phyloP scores from a whole-genome alignment of 2,888 invertebrate genomes.

The Xestia ashworthii region DNA sequence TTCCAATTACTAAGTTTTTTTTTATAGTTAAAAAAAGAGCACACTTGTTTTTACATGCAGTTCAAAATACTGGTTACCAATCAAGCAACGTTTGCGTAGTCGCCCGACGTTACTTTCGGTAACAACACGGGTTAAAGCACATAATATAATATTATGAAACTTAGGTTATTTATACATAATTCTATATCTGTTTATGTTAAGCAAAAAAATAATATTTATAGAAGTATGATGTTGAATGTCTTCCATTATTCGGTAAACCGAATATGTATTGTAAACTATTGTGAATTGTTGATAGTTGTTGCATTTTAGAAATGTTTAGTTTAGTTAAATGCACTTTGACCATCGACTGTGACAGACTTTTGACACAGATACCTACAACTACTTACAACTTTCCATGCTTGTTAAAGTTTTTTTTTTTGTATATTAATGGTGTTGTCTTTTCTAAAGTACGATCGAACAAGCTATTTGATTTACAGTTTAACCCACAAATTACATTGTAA shows the following conservation, averaged over 20 bases:
- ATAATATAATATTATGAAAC: neutral
- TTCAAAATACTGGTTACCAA: slow-evolving; percentile 4
- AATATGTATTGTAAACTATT: slow-evolving; percentile 27
- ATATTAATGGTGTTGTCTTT: neutral
- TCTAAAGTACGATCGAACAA: no score
- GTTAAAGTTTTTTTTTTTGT: neutral
- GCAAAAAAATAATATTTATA: neutral
- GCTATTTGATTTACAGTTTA: no score
- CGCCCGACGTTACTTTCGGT: neutral
- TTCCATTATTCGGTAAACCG: slow-evolving; percentile 58
- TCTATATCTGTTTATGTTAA: neutral
- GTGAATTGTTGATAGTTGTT: slow-evolving; percentile 28
- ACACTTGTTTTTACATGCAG: neutral
- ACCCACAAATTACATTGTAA: no score
- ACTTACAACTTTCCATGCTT: neutral
- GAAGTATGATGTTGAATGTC: slow-evolving; percentile 44
- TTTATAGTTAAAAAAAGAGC: neutral
- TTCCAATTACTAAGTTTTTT: neutral
- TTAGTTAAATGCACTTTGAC: slow-evolving; percentile 1
- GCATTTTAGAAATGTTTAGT: slow-evolving; percentile 45
- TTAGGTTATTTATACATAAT: neutral
- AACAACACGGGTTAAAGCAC: neutral
- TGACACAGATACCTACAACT: neutral
- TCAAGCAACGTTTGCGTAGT: neutral
- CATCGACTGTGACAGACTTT: neutral